These are phyloP conservation scores for Halictus rubicundus DNA, from an alignment of 1,140 invertebrate genomes.

Conservation along the genomic window DNA sequence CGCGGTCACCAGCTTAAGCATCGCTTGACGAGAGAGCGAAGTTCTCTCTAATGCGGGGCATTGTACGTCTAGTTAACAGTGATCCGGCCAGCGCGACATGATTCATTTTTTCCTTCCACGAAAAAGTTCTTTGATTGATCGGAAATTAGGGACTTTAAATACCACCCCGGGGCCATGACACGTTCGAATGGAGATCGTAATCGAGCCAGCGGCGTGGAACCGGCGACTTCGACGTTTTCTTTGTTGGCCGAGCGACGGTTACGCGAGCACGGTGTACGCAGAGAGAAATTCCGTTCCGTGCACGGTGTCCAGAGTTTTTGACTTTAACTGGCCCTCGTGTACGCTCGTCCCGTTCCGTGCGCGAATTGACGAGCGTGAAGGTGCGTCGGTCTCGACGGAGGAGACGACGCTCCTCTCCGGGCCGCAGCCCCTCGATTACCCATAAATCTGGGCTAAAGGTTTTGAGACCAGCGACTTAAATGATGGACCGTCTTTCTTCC, in stretches of 20 bases:
- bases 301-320: constrained; percentile 34
- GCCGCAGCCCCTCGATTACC: constrained; percentile 71
- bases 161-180: constrained; percentile 74
- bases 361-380: constrained; percentile 54
- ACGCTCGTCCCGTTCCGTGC: constrained; percentile 8
- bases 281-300: constrained; percentile 42
- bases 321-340: constrained; percentile 2
- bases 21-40: constrained; percentile 46
- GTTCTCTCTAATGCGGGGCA: constrained; percentile 67
- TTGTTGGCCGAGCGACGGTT: constrained; percentile 35
- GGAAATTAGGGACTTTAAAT: constrained; percentile 79
- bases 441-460: constrained; percentile 75
- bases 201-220: constrained; percentile 60
- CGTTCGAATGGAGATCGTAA: constrained; percentile 76
- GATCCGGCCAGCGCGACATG: constrained; percentile 69
- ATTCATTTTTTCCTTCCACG: constrained; percentile 73
- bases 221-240: neutral
- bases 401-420: too few species aligned
- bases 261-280: neutral
- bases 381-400: constrained; percentile 28
- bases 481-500: constrained; percentile 65
- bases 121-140: constrained; percentile 77
- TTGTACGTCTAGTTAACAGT: constrained; percentile 77
- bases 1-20: constrained; percentile 31
- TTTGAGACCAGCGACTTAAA: constrained; percentile 64